phyloP scores from a whole-genome alignment of 92 coral and sea anemone species.

The Palythoa heliodiscus region DNA sequence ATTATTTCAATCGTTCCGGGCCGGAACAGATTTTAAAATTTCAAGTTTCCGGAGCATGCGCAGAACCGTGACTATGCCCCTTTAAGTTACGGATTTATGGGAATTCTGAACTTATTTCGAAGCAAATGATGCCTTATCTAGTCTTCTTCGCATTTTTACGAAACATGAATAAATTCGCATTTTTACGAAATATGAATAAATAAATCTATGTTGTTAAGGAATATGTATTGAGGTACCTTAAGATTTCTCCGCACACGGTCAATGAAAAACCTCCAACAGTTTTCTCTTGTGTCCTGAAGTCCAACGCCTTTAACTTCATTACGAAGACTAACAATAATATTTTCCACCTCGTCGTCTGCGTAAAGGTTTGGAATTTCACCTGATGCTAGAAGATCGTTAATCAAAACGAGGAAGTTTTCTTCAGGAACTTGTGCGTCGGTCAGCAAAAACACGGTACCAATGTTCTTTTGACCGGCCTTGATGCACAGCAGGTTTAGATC shows the following conservation, averaged over 20 bases:
- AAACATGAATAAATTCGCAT: too few species aligned
- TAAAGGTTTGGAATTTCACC: constrained; percentile 98
- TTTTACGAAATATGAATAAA: too few species aligned
- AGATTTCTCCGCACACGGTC: constrained; percentile 93
- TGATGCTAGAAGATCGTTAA: constrained; percentile 97
- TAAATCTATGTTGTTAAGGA: too few species aligned
- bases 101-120: too few species aligned
- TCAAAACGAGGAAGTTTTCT: constrained; percentile 93
- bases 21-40: too few species aligned
- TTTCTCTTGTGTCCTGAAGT: constrained; percentile 95
- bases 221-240: constrained; percentile 52
- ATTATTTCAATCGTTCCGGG: too few species aligned
- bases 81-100: too few species aligned
- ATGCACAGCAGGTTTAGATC: constrained; percentile 89
- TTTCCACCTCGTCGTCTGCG: constrained; percentile 97
- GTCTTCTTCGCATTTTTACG: too few species aligned
- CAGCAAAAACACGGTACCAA: constrained; percentile 94
- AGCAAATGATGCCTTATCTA: too few species aligned
- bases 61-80: too few species aligned
- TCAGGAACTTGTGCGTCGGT: constrained; percentile 99
- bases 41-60: too few species aligned
- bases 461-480: constrained; percentile 96
- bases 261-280: constrained; percentile 99
- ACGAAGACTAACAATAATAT: constrained; percentile 87
- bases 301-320: constrained; percentile 99